phyloP scores from a whole-genome alignment of 2,888 invertebrate species.

The Rhabditoides inermis region DNA sequence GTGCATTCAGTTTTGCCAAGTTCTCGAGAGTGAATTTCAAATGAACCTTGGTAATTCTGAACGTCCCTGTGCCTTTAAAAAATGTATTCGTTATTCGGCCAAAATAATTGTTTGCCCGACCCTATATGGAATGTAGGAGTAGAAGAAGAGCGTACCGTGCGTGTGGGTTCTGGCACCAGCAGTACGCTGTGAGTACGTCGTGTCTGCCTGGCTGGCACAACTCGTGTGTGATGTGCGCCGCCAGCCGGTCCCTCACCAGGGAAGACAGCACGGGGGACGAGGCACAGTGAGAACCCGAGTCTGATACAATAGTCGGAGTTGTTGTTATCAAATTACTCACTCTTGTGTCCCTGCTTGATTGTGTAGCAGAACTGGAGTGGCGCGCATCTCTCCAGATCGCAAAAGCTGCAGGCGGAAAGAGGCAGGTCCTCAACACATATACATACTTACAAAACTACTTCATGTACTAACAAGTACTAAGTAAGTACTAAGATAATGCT shows the following conservation, averaged over 20 bases:
- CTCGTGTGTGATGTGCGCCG: slow-evolving; percentile 15
- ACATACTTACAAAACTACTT: too few species aligned
- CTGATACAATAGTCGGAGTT: neutral
- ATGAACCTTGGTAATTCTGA: too few species aligned
- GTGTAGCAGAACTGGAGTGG: slow-evolving; percentile 25
- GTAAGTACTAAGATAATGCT: too few species aligned
- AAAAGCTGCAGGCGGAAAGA: too few species aligned
- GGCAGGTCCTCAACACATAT: slow-evolving; percentile 17
- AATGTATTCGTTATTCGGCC: too few species aligned
- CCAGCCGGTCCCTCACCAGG: slow-evolving; percentile 22
- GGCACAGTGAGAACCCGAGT: slow-evolving; percentile 14
- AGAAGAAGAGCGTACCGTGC: too few species aligned
- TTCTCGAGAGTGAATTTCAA: too few species aligned
- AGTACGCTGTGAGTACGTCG: slow-evolving; percentile 18
- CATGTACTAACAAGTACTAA: too few species aligned
- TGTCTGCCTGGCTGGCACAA: slow-evolving; percentile 24
- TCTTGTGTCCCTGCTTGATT: slow-evolving; percentile 11
- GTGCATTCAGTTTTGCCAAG: too few species aligned
- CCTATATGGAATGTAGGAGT: too few species aligned
- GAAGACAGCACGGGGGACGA: slow-evolving; percentile 15
- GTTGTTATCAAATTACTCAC: slow-evolving; percentile 1
- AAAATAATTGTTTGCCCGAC: too few species aligned
- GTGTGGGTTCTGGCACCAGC: slow-evolving; percentile 30
- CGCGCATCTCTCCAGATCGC: slow-evolving; percentile 19
- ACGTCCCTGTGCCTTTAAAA: neutral